These are phyloP conservation scores for Bombus balteatus DNA, from an alignment of 1,140 invertebrate species.

Conservation along the genomic window DNA sequence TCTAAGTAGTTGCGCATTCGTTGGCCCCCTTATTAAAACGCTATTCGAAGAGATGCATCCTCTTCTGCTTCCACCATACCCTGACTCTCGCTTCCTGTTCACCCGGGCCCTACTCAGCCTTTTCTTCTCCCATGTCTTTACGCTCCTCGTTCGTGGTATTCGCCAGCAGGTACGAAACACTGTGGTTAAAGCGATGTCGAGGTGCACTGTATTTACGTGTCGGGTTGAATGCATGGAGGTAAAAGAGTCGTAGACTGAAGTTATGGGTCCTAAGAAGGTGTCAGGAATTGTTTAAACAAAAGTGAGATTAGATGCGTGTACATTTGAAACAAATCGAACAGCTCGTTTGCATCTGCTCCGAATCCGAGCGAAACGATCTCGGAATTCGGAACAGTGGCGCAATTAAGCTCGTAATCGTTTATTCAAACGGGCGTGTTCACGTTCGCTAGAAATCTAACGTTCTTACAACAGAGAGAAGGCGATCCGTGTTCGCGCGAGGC, in stretches of 20 bases:
- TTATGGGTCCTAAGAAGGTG: neutral
- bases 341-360: neutral
- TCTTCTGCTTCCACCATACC: conserved; percentile 2
- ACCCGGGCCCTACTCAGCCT: neutral
- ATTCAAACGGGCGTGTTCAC: conserved; percentile 2
- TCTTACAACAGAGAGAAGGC: conserved; percentile 4
- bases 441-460: conserved; percentile 26
- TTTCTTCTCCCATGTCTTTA: neutral
- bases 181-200: neutral
- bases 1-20: conserved; percentile 63
- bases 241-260: neutral
- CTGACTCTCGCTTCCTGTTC: neutral
- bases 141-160: neutral
- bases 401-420: conserved; percentile 44
- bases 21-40: conserved; percentile 64
- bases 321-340: neutral
- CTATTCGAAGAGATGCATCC: conserved; percentile 52
- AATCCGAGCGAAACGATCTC: neutral
- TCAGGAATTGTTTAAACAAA: no score
- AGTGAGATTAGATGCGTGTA: no score
- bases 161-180: neutral
- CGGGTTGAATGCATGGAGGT: neutral
- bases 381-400: neutral
- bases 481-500: conserved; percentile 11
- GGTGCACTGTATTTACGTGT: neutral